Conservation (phyloP, 1,140 invertebrate genomes). For the Drosophila sp. region DNA sequence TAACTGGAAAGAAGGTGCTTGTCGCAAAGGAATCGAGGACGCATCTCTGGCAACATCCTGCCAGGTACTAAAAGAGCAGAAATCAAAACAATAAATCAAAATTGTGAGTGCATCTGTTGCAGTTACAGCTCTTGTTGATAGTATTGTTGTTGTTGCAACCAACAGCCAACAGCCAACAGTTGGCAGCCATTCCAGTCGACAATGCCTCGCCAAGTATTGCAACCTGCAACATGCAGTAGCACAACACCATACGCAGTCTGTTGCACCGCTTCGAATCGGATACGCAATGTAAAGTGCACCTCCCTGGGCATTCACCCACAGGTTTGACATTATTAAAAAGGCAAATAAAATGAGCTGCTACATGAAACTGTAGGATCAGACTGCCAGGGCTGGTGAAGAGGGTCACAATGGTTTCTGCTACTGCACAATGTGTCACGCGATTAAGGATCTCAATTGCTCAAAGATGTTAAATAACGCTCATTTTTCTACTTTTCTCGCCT, state of each 20-base stretch:
- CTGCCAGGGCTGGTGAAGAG: neutral
- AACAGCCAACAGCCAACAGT: constrained; percentile 57
- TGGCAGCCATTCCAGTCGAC: constrained; percentile 6
- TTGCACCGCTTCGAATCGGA: constrained; percentile 8
- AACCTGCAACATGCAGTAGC: constrained; percentile 13
- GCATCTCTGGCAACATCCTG: constrained; percentile 46
- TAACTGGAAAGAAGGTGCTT: constrained; percentile 5
- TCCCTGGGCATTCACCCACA: neutral
- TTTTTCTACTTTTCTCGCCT: neutral
- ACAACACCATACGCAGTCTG: neutral
- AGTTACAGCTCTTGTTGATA: neutral
- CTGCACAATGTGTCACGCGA: constrained; percentile 71
- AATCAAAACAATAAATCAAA: constrained; percentile 82
- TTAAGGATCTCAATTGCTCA: constrained; percentile 71
- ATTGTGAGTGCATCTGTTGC: constrained; percentile 51
- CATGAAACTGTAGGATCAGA: neutral
- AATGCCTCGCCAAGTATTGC: constrained; percentile 20
- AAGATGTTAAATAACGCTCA: constrained; percentile 61
- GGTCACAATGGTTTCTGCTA: constrained; percentile 34
- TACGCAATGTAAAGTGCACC: constrained; percentile 3
- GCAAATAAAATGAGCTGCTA: constrained; percentile 64
- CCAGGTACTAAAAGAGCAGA: constrained; percentile 74
- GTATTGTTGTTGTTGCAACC: constrained; percentile 33
- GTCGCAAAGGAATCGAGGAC: neutral
- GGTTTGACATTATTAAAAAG: constrained; percentile 57